A percentile compares a stretch with the other conserved stretches of the same genome.
These are phyloP conservation scores for Pteronotus mesoamericanus DNA, from an alignment of 2,797 vertebrate genomes.

Conservation along the genomic window DNA sequence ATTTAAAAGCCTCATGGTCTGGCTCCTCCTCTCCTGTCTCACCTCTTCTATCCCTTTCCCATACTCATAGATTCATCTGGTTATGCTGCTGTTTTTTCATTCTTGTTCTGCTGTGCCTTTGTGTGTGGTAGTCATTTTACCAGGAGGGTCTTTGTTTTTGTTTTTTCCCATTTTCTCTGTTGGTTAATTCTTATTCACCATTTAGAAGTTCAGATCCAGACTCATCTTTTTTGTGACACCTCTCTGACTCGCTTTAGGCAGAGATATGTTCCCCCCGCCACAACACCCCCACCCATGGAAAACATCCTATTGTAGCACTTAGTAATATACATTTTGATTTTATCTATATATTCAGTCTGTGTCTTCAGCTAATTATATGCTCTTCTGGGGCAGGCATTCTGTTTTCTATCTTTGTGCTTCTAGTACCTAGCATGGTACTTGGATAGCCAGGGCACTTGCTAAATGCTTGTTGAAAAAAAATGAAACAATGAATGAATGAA, in stretches of 20 bases:
- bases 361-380: not conserved
- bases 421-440: not conserved
- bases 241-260: not conserved
- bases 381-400: not conserved
- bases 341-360: not conserved
- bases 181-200: not conserved
- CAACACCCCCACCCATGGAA: not conserved
- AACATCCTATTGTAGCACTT: not conserved
- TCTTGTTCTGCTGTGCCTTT: not conserved
- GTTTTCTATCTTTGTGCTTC: not conserved
- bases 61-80: not conserved
- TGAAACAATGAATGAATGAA: not conserved
- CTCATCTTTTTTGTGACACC: not conserved
- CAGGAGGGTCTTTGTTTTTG: not conserved
- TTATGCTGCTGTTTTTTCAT: not conserved
- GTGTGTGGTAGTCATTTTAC: not conserved
- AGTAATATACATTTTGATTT: not conserved
- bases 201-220: not conserved
- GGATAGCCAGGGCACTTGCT: not conserved
- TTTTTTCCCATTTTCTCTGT: not conserved
- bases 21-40: not conserved
- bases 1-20: not conserved
- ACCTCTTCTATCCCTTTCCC: too few relatives aligned
- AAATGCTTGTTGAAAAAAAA: not conserved
- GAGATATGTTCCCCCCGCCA: not conserved